Percentiles rank a stretch among this genome's conserved stretches.
These are phyloP conservation scores for Corythornis leucogaster DNA, from an alignment of 2,797 vertebrate species.

Conservation along the genomic window DNA sequence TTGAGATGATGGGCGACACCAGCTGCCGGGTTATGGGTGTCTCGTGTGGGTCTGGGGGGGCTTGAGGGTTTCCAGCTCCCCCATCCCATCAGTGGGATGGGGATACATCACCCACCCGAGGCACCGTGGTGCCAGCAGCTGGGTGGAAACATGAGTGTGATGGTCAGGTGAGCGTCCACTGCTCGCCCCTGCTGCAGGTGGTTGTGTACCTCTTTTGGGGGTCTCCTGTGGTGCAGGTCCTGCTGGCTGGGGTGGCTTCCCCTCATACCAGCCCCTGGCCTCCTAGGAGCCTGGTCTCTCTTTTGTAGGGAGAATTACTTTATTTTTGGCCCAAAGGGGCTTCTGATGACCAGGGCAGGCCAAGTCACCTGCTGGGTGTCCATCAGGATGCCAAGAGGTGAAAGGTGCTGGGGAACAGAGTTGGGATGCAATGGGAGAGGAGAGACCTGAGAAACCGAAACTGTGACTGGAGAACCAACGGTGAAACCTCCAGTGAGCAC, in stretches of 20 bases:
- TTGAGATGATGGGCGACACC: fast-evolving
- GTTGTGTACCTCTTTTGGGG: fast-evolving
- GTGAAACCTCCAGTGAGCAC: not conserved
- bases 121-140: fast-evolving
- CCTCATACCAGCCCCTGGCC: fast-evolving
- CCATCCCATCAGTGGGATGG: fast-evolving
- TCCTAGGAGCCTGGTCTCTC: not conserved
- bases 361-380: not conserved
- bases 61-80: not conserved
- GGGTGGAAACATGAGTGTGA: fast-evolving
- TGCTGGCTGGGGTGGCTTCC: fast-evolving
- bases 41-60: not conserved
- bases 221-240: not conserved
- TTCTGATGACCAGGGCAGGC: not conserved
- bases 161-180: fast-evolving
- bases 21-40: not conserved
- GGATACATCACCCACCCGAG: not conserved
- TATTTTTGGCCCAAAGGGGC: not conserved
- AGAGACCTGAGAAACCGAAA: not conserved
- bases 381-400: not conserved
- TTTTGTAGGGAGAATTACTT: not conserved
- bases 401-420: not conserved
- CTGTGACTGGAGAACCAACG: not conserved
- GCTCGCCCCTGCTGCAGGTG: fast-evolving
- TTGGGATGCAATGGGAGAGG: fast-evolving